Evolutionary conservation across 2,113 vertebrate genomes (phyloP).

Genomic region (Laticauda laticaudata): DNA sequence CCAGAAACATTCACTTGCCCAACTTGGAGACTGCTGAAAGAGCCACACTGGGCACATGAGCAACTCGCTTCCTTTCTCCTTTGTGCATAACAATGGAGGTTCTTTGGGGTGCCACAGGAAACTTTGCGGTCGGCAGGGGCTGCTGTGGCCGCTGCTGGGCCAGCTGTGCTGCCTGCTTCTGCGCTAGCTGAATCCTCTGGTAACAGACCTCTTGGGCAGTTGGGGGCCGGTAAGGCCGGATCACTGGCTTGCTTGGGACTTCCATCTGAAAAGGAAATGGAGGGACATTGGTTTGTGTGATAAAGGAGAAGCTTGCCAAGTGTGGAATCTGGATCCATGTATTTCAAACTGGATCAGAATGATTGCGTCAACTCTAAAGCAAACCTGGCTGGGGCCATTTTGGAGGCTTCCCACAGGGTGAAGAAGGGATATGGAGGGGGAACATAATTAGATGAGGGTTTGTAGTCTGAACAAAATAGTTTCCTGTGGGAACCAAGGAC

Average conservation of each 20-base stretch:
- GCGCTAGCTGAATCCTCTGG: slow-evolving; percentile 87
- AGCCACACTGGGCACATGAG: slow-evolving; percentile 77
- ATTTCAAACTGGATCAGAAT: not conserved
- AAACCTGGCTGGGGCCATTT: too few species aligned
- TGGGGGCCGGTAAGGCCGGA: slow-evolving; percentile 73
- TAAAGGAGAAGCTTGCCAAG: not conserved
- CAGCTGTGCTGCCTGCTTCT: slow-evolving; percentile 77
- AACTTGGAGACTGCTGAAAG: slow-evolving; percentile 50
- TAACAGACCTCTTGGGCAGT: slow-evolving; percentile 93
- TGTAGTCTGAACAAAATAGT: too few species aligned
- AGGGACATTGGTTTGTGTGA: slow-evolving; percentile 15
- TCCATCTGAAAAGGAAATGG: slow-evolving; percentile 64
- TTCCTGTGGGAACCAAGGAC: too few species aligned
- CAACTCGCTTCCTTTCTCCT: slow-evolving; percentile 86
- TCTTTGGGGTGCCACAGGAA: slow-evolving; percentile 63
- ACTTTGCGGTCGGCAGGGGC: slow-evolving; percentile 43
- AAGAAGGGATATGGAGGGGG: too few species aligned
- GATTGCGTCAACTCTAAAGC: too few species aligned
- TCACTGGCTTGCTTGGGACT: slow-evolving; percentile 57
- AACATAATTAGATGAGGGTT: too few species aligned
- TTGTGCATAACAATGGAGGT: slow-evolving; percentile 56
- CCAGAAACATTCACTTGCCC: not conserved
- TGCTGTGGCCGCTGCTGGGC: slow-evolving; percentile 74
- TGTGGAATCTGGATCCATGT: too few species aligned
- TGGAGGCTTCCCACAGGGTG: too few species aligned